Conservation (phyloP, 2,797 vertebrate genomes). For the Gobionotothen gibberifrons region DNA sequence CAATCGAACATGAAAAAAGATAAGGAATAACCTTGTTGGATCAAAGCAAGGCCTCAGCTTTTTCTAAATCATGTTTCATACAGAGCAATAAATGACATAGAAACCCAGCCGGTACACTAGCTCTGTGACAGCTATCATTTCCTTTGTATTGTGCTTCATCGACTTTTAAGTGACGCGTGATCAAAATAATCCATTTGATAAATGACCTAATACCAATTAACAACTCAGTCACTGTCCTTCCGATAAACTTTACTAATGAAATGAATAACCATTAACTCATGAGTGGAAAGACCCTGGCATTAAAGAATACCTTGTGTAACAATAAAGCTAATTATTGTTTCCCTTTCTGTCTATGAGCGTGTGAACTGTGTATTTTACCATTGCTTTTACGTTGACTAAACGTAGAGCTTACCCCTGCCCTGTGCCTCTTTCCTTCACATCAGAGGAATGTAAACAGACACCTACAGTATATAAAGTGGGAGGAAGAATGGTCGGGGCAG, state of each 20-base stretch:
- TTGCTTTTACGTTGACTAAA: not conserved
- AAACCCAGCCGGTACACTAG: not conserved
- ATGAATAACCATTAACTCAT: not conserved
- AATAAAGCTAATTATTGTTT: not conserved
- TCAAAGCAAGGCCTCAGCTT: not conserved
- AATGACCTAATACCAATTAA: not conserved
- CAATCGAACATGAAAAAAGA: too few species aligned
- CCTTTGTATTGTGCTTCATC: not conserved
- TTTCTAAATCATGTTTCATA: not conserved
- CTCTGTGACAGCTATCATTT: too few species aligned
- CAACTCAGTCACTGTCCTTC: not conserved
- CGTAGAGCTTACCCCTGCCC: constrained; percentile 23
- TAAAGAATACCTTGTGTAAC: too few species aligned
- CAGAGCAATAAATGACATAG: not conserved
- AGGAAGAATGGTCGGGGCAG: not conserved
- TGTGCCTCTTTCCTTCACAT: constrained; percentile 39
- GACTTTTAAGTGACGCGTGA: not conserved
- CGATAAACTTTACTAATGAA: not conserved
- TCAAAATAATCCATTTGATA: not conserved
- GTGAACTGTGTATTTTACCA: not conserved
- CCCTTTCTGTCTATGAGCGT: not conserved
- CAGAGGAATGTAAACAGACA: constrained; percentile 58
- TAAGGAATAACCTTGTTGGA: too few species aligned
- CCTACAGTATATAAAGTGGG: not conserved
- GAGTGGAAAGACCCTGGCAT: not conserved